Evolutionary conservation across 1,140 invertebrate species (phyloP).

Genomic region (Leguminivora glycinivorella): DNA sequence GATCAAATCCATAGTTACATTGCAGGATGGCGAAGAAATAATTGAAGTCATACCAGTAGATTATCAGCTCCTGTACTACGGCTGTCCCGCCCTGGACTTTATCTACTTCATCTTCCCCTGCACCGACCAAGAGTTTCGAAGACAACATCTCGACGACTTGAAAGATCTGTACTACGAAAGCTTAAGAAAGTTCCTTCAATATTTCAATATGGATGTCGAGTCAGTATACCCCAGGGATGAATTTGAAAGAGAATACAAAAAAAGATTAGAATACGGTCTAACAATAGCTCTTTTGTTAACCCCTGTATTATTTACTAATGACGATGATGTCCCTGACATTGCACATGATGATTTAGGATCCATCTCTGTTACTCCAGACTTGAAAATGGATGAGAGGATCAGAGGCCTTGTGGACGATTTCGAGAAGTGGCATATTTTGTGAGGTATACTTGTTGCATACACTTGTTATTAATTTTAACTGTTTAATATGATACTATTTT

Average conservation of each 20-base stretch:
- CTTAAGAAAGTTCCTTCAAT: slow-evolving; percentile 39
- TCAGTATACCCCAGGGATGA: slow-evolving; percentile 37
- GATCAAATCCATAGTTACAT: background rate
- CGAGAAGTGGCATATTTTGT: background rate
- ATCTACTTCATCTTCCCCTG: slow-evolving; percentile 46
- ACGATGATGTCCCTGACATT: slow-evolving; percentile 39
- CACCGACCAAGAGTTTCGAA: slow-evolving; percentile 46
- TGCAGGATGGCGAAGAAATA: slow-evolving; percentile 44
- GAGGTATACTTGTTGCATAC: background rate
- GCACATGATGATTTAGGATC: slow-evolving; percentile 21
- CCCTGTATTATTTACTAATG: slow-evolving; percentile 37
- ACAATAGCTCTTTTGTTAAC: slow-evolving; percentile 29
- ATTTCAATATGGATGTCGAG: slow-evolving; percentile 46
- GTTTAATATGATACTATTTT: too few species aligned
- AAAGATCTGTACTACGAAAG: slow-evolving; percentile 48
- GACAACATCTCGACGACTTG: slow-evolving; percentile 42
- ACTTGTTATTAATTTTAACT: too few species aligned
- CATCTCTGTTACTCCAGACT: slow-evolving; percentile 3
- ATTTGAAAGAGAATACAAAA: slow-evolving; percentile 42
- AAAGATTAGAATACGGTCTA: slow-evolving; percentile 41
- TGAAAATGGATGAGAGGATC: background rate
- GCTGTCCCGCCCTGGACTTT: slow-evolving; percentile 48
- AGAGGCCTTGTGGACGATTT: slow-evolving; percentile 10
- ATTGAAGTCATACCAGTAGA: slow-evolving; percentile 46
- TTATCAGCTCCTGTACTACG: slow-evolving; percentile 50